Evolutionary conservation across 2,888 invertebrate species (phyloP).

Genomic region (Boloria selene): DNA sequence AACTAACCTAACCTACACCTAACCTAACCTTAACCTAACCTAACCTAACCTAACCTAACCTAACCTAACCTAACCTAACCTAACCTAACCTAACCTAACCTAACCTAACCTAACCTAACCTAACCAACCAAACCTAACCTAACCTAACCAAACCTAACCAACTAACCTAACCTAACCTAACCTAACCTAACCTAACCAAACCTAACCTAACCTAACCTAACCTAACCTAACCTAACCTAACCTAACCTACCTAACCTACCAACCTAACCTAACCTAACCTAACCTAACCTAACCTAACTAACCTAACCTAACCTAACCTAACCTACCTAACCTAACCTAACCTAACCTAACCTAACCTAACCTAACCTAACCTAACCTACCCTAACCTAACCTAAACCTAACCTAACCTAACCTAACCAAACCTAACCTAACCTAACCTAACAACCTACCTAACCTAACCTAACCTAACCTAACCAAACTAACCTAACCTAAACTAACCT

Average conservation of each 20-base stretch:
- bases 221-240: slow-evolving; percentile 39
- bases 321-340: slow-evolving; percentile 12
- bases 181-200: slow-evolving; percentile 40
- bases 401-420: slow-evolving; percentile 38
- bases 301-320: slow-evolving; percentile 37
- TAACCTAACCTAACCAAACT: too few species aligned
- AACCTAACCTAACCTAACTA: slow-evolving; percentile 39
- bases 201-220: slow-evolving; percentile 37
- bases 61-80: slow-evolving; percentile 39
- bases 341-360: slow-evolving; percentile 35
- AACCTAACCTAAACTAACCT: slow-evolving; percentile 37
- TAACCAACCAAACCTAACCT: slow-evolving; percentile 39
- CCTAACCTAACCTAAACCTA: too few species aligned
- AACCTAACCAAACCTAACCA: slow-evolving; percentile 42
- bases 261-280: slow-evolving; percentile 41
- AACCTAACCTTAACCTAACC: slow-evolving; percentile 44
- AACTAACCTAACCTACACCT: too few species aligned
- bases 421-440: slow-evolving; percentile 38
- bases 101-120: slow-evolving; percentile 41
- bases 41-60: slow-evolving; percentile 38
- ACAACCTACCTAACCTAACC: too few species aligned
- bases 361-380: slow-evolving; percentile 38
- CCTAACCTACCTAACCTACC: slow-evolving; percentile 39
- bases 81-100: slow-evolving; percentile 41
- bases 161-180: slow-evolving; percentile 41